Evolutionary conservation across 2,797 vertebrate species (phyloP).

Genomic region (Telmatherina bonti): DNA sequence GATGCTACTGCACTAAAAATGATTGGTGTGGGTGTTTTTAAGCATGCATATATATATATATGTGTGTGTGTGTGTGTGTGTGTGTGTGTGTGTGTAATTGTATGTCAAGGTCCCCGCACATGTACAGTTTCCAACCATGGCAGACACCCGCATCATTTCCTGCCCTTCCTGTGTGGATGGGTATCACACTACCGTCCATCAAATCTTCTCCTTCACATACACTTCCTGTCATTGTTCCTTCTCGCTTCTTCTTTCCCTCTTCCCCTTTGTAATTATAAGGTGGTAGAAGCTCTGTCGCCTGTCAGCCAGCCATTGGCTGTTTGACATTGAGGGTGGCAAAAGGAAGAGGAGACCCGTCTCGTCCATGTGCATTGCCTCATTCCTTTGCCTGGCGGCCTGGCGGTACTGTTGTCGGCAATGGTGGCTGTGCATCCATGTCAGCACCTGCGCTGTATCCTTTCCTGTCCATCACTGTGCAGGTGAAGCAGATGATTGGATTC

Average conservation of each 20-base stretch:
- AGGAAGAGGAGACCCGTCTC: conserved; percentile 74
- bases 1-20: conserved; percentile 56
- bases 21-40: conserved; percentile 47
- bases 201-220: conserved; percentile 76
- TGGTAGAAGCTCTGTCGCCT: conserved; percentile 83
- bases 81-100: conserved; percentile 54
- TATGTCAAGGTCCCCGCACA: conserved; percentile 74
- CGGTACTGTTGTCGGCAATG: conserved; percentile 68
- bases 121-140: conserved; percentile 60
- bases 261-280: conserved; percentile 81
- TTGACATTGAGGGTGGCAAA: conserved; percentile 90
- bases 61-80: conserved; percentile 39
- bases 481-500: conserved; percentile 99
- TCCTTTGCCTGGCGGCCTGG: conserved; percentile 64
- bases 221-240: conserved; percentile 83
- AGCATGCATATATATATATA: conserved; percentile 21
- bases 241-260: conserved; percentile 43
- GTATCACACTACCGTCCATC: conserved; percentile 73
- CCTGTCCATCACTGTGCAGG: conserved; percentile 98
- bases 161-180: conserved; percentile 78
- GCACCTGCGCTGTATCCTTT: conserved; percentile 94
- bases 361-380: conserved; percentile 68
- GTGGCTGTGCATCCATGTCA: conserved; percentile 89
- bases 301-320: conserved; percentile 85
- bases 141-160: conserved; percentile 64